Base-by-base conservation (phyloP, 2,113 vertebrate genomes). In the Pterocles burchelli region DNA sequence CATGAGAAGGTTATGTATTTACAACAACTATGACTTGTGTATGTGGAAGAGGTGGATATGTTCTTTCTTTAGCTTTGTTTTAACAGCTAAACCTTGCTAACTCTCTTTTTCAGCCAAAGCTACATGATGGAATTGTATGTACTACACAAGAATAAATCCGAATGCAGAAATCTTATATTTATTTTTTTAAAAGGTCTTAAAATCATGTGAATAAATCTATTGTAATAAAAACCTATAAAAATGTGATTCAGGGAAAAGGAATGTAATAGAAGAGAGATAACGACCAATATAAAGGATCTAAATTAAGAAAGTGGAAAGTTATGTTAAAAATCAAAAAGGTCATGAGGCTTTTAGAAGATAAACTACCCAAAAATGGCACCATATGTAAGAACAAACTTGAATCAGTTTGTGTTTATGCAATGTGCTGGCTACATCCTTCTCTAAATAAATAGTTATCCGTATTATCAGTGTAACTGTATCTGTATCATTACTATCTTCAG, bases 71-170 rank as follows among this genome's bases (percentile, higher is more conserved):
- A 62, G 2, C 1, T 48, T 72, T 75, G 3, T 72, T 89, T 70
- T 63, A 78, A 55, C 9, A 41, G 6, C 6, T 49, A n/a, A 26
- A 58, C 9, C 1, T 71, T 41, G 59, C 4, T 59, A 43, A 52
- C 20, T 3, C 12, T 34, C 33, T 26, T 77, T 67, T 88, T 49
- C 45, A 52, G 8, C 4, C 26, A 62, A 45, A 62, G 5, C 3
- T 61, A 33, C 3, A 1, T 25, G 10, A 14, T 14, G 8, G 13
- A 63, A 41, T 31, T 46, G 0, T n/a, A 36, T 70, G 21, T 1
- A 78, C 2, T 29, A 19, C 5, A 15, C 3, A 58, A 70, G 18
- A 74, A 71, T 13, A 0, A 82, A 62, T 19, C 2, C 3, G 84
- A 59, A 73, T 41, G 7, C 12, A 62, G 17, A 63, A 17, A 57